phyloP scores from a whole-genome alignment of 2,888 invertebrate species.

The Lasioglossum leucozonium region DNA sequence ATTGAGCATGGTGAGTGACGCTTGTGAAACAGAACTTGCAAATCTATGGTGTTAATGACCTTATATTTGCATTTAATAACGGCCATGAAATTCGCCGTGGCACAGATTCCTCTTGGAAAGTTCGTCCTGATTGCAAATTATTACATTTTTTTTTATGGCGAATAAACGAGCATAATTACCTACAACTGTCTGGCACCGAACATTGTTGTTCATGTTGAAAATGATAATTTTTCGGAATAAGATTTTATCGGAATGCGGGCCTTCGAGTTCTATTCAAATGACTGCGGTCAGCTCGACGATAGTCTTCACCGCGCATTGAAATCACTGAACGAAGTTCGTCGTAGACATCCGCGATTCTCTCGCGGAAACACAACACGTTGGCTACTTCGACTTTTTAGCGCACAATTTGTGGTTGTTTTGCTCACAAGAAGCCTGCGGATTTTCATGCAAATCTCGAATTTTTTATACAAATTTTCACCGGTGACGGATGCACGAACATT shows the following conservation, averaged over 20 bases:
- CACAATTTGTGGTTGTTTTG: background rate
- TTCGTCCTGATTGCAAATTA: background rate
- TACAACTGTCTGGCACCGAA: too few species aligned
- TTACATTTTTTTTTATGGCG: background rate
- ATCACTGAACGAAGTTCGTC: background rate
- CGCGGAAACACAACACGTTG: background rate
- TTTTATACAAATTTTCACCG: background rate
- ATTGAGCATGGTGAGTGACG: constrained; percentile 45
- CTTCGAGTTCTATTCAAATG: background rate
- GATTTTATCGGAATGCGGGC: background rate
- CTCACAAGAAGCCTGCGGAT: background rate
- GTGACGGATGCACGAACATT: background rate
- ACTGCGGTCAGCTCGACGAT: background rate
- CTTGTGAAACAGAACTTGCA: constrained; percentile 35
- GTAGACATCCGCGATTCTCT: background rate
- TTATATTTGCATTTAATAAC: constrained; percentile 29
- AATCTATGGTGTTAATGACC: constrained; percentile 53
- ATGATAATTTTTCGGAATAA: background rate
- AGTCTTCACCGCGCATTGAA: background rate
- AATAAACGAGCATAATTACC: too few species aligned
- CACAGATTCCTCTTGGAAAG: background rate
- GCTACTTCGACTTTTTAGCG: background rate
- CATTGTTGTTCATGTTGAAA: background rate
- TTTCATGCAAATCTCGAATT: background rate
- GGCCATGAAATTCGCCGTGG: background rate